Base-by-base conservation (phyloP, 2,113 vertebrate species). In the Cervus canadensis region DNA sequence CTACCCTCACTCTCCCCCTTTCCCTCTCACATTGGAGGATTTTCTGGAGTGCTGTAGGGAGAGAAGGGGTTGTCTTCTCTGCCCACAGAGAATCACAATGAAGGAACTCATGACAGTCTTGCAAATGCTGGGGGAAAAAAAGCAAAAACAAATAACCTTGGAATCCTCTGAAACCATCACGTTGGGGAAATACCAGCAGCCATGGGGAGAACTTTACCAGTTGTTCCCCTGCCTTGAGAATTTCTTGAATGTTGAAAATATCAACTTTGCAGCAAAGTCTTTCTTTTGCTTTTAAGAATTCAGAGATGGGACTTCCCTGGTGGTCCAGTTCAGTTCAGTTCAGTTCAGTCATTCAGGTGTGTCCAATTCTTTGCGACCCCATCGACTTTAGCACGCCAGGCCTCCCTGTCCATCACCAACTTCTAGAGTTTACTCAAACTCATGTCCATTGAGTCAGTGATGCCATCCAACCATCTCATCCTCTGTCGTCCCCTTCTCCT, bases 221-320 rank as follows among this genome's bases (percentile, higher is more conserved):
- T 10, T 78, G 23, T 8, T 3, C n/a, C 14, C 33, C 1, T 71
- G n/a, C 33, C 59, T 6, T 1, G 43, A 59, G 7, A 33, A 15
- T 48, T 33, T 33, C 86, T 28, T 83, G 43, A 90, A 62, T 64
- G 64, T 36, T 74, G 14, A 43, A 94, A 96, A 62, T 36, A 62
- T 45, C 16, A 60, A 5, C 30, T 50, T 64, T 76, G 50, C 25
- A 57, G 82, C 89, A 78, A 76, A 36, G 50, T 60, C 79, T 97
- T 59, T 56, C 79, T 13, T 64, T 74, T 40, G 4, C 30, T 64
- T 71, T 92, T n/a, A 87, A 45, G 33, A 50, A 60, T 62, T 28
- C 16, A 48, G 45, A 90, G 25, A 57, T 3, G 19, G n/a, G n/a
- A 71, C 23, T 71, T 40, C 67, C 5, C 11, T 23, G 19, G 5